phyloP scores from a whole-genome alignment of 2,888 invertebrate genomes.

The Drosophila gaucha region DNA sequence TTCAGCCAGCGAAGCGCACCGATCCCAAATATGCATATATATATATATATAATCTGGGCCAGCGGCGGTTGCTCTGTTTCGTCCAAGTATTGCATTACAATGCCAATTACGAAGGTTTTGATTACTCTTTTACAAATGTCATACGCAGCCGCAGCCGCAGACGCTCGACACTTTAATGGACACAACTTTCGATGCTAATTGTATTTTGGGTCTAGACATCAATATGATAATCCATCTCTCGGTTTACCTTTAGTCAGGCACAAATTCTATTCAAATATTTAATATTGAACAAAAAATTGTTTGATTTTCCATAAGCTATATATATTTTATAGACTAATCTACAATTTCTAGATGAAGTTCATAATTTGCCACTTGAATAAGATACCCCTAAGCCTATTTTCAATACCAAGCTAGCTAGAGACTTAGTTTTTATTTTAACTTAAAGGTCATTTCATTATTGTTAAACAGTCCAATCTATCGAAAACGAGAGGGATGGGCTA shows the following conservation, averaged over 20 bases:
- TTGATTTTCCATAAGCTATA: no score
- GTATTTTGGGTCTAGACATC: background rate
- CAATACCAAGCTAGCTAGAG: no score
- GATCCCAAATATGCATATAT: slow-evolving; percentile 31
- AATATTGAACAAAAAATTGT: no score
- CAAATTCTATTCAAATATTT: background rate
- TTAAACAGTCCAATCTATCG: no score
- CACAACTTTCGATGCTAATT: background rate
- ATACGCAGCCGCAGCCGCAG: slow-evolving; percentile 29
- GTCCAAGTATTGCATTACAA: slow-evolving; percentile 65
- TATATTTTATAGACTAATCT: no score
- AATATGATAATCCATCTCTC: background rate
- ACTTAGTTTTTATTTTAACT: no score
- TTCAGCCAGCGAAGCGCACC: slow-evolving; percentile 38
- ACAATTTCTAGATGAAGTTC: no score
- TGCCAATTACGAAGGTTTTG: slow-evolving; percentile 70
- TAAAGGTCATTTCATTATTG: no score
- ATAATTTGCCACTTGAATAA: no score
- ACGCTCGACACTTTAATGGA: background rate
- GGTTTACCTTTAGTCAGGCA: background rate
- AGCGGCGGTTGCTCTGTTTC: background rate
- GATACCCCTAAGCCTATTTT: no score
- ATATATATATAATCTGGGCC: background rate
- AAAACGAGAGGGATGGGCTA: no score
- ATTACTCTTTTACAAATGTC: slow-evolving; percentile 53